phyloP scores from a whole-genome alignment of 2,888 invertebrate species.

The Ichneumoninae sp. region DNA sequence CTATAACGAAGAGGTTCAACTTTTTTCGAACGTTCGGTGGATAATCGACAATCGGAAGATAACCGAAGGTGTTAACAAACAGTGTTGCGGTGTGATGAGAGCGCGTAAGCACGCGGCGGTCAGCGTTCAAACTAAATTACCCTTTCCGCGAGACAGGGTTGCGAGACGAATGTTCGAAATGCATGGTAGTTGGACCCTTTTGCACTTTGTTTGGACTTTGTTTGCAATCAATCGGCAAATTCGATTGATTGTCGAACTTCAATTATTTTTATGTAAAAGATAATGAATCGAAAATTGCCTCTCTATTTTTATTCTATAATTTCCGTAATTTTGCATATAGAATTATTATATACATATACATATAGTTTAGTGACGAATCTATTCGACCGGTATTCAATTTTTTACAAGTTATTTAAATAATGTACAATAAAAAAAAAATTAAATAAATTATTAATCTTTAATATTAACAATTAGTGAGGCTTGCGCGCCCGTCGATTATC shows the following conservation, averaged over 20 bases:
- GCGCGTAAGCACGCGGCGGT: background rate
- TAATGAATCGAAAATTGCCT: too few relatives aligned
- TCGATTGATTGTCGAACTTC: too few relatives aligned
- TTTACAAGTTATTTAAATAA: background rate
- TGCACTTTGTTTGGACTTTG: too few relatives aligned
- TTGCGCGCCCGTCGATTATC: background rate
- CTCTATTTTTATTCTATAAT: too few relatives aligned
- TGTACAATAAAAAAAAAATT: background rate
- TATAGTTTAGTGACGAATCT: background rate
- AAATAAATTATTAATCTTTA: background rate
- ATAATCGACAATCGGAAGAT: background rate
- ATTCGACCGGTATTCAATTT: too few relatives aligned
- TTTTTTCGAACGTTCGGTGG: background rate
- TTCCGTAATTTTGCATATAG: too few relatives aligned
- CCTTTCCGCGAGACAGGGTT: too few relatives aligned
- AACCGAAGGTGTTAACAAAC: background rate
- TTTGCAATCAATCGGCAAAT: too few relatives aligned
- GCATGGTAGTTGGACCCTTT: too few relatives aligned
- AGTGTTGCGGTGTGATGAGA: background rate
- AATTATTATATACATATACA: background rate
- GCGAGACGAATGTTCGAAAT: too few relatives aligned
- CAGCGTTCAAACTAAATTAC: background rate
- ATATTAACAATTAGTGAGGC: background rate
- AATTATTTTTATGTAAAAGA: too few relatives aligned
- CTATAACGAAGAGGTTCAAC: background rate